Conservation (phyloP, 2,797 vertebrate genomes). For the Dendrocincla tyrannina region DNA sequence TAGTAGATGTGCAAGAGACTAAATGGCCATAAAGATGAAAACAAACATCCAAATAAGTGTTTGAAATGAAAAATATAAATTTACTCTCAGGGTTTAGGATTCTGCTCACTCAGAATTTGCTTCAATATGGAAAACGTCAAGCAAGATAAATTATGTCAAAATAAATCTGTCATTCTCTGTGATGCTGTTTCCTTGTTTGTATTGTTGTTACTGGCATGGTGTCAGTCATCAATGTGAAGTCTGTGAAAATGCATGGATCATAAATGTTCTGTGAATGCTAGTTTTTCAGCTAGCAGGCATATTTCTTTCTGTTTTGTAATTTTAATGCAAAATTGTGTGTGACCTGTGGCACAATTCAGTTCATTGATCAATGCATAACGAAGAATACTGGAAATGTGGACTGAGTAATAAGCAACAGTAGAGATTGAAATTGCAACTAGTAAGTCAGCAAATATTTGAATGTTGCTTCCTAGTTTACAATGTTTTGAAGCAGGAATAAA, state of each 20-base stretch:
- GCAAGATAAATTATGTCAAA: neutral
- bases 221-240: neutral
- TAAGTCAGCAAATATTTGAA: neutral
- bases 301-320: neutral
- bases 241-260: neutral
- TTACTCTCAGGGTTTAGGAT: neutral
- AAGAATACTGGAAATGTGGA: neutral
- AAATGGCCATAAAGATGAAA: neutral
- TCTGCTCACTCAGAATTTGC: neutral
- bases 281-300: neutral
- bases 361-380: neutral
- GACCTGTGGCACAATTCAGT: neutral
- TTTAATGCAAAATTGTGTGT: neutral
- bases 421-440: neutral
- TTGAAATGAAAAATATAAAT: neutral
- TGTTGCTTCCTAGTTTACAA: neutral
- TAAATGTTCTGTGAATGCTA: neutral
- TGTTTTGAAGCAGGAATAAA: neutral
- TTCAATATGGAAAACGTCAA: neutral
- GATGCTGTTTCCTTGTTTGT: neutral
- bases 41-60: neutral
- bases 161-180: neutral
- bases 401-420: neutral
- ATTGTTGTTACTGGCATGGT: neutral
- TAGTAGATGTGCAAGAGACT: neutral